Evolutionary conservation across 2,113 vertebrate species (phyloP).

Genomic region (Leptobrachium leishanense): DNA sequence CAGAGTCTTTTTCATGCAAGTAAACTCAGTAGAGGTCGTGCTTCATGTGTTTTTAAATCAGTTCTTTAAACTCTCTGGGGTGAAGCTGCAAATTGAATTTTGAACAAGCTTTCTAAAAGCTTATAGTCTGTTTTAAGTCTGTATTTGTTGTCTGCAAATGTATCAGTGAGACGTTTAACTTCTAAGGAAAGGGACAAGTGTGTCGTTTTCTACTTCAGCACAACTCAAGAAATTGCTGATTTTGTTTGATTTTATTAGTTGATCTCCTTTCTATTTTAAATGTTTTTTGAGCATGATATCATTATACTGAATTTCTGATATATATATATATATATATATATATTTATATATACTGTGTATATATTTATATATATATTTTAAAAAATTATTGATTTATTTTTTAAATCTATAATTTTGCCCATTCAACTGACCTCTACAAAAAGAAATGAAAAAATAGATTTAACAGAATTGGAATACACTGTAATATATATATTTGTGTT

Average conservation of each 20-base stretch:
- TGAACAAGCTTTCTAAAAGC: slow-evolving; percentile 8
- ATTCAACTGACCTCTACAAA: no score
- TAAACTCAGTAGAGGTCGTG: background rate
- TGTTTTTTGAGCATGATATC: background rate
- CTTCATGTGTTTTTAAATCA: slow-evolving; percentile 26
- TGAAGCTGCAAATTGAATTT: slow-evolving; percentile 33
- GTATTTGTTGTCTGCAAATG: slow-evolving; percentile 15
- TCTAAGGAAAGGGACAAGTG: slow-evolving; percentile 5
- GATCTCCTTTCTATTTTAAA: background rate
- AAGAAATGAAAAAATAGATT: no score
- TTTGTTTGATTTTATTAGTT: background rate
- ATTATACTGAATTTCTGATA: background rate
- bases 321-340: no score
- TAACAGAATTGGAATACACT: no score
- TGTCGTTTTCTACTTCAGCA: background rate
- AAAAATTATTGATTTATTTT: no score
- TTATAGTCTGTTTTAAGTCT: slow-evolving; percentile 29
- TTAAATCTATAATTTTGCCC: no score
- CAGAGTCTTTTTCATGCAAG: slow-evolving; percentile 1
- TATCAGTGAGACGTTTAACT: background rate
- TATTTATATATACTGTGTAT: no score
- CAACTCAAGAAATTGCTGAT: background rate
- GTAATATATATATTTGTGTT: no score
- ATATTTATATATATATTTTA: no score
- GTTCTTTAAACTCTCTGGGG: slow-evolving; percentile 28